Conservation (phyloP, 2,888 invertebrate species). For the Caradrina kadenii region DNA sequence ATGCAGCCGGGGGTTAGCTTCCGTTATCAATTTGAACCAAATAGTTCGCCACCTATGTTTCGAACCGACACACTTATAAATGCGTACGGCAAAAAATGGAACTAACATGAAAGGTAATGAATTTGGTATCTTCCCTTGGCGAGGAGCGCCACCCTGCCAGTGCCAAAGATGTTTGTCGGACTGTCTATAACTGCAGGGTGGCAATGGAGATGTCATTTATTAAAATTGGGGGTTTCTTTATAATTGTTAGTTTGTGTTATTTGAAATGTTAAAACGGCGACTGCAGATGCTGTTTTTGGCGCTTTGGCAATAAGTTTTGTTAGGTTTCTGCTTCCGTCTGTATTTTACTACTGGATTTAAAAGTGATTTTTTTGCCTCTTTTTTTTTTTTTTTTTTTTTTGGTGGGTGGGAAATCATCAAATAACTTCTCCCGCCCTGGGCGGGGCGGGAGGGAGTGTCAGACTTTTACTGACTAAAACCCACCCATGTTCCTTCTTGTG, state of each 20-base stretch:
- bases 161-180: background rate
- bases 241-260: conserved; percentile 54
- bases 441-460: too few species aligned
- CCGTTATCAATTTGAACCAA: conserved; percentile 77
- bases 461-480: too few species aligned
- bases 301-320: conserved; percentile 27
- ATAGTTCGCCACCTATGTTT: conserved; percentile 75
- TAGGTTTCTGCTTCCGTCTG: conserved; percentile 21
- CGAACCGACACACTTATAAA: background rate
- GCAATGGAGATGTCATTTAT: conserved; percentile 71
- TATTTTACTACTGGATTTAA: background rate
- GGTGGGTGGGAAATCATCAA: too few species aligned
- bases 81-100: conserved; percentile 10
- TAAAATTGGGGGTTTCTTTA: conserved; percentile 59
- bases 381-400: too few species aligned
- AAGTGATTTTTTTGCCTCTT: background rate
- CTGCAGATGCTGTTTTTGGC: conserved; percentile 51
- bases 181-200: conserved; percentile 72
- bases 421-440: too few species aligned
- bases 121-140: background rate
- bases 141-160: conserved; percentile 21
- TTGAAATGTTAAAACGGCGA: conserved; percentile 41
- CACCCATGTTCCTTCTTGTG: too few species aligned
- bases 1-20: conserved; percentile 74
- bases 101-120: conserved; percentile 10